These are phyloP conservation scores for Orthonevra nobilis DNA, from an alignment of 2,888 invertebrate genomes.

Conservation along the genomic window DNA sequence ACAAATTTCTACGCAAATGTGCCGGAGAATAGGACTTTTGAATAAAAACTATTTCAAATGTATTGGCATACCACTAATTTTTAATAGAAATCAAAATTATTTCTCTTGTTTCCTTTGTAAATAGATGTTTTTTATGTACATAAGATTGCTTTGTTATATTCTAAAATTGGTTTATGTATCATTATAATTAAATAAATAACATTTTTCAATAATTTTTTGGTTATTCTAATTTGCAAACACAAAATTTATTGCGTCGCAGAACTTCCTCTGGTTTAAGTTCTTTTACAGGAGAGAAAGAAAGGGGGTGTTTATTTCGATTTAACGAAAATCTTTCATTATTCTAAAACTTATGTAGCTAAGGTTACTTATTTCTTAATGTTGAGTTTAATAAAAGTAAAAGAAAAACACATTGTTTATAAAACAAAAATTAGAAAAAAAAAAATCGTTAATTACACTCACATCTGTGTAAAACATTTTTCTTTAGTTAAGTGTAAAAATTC, in stretches of 20 bases:
- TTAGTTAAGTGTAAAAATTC: constrained; percentile 49
- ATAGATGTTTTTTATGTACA: constrained; percentile 30
- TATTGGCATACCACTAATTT: constrained; percentile 19
- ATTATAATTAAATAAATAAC: constrained; percentile 29
- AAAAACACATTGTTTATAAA: constrained; percentile 62
- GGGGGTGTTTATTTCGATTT: neutral
- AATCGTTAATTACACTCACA: constrained; percentile 42
- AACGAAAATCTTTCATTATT: constrained; percentile 29
- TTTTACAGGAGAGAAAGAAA: neutral
- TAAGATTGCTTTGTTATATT: no score
- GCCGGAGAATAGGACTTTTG: constrained; percentile 11
- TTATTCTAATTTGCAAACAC: constrained; percentile 24
- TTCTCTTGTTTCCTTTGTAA: constrained; percentile 34
- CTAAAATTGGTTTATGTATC: constrained; percentile 24
- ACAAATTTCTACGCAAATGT: neutral
- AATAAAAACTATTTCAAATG: constrained; percentile 9
- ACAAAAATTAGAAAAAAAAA: constrained; percentile 43
- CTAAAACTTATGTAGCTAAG: constrained; percentile 55
- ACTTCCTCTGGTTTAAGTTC: neutral
- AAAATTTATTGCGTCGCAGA: no score
- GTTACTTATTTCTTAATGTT: constrained; percentile 44
- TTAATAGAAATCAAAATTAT: constrained; percentile 37
- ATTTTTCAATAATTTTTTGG: constrained; percentile 10
- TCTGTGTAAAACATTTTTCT: constrained; percentile 29
- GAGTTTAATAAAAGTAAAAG: constrained; percentile 38